A percentile compares a stretch with the other conserved stretches of the same genome.
These are phyloP conservation scores for Chascanopsetta lugubris DNA, from an alignment of 2,113 vertebrate genomes.

Conservation along the genomic window DNA sequence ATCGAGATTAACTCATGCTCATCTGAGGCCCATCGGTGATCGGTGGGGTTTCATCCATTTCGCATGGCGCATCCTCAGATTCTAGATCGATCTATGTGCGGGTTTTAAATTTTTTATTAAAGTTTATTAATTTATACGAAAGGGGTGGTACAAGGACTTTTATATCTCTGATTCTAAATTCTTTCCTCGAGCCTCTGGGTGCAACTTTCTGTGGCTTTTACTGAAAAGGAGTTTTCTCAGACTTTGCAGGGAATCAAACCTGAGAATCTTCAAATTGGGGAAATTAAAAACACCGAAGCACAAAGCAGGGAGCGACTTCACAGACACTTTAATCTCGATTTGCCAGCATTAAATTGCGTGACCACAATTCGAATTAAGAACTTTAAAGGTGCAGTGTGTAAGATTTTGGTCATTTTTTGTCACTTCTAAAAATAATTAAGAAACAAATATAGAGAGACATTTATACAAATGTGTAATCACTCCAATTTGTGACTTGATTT, in stretches of 20 bases:
- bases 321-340: conserved; percentile 53
- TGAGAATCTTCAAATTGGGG: conserved; percentile 51
- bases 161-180: conserved; percentile 45
- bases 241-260: conserved; percentile 57
- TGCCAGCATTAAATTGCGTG: conserved; percentile 34
- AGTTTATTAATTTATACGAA: conserved; percentile 66
- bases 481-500: too few relatives aligned
- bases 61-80: conserved; percentile 67
- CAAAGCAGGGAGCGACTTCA: conserved; percentile 63
- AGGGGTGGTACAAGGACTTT: conserved; percentile 48
- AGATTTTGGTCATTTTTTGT: too few relatives aligned
- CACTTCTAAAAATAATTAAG: too few relatives aligned
- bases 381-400: too few relatives aligned
- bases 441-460: too few relatives aligned
- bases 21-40: conserved; percentile 30
- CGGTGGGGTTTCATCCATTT: conserved; percentile 57
- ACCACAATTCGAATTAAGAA: conserved; percentile 47
- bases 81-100: conserved; percentile 64
- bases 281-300: conserved; percentile 53
- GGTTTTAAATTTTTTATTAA: conserved; percentile 69
- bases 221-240: conserved; percentile 42
- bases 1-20: conserved; percentile 37
- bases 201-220: conserved; percentile 41
- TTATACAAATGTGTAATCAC: too few relatives aligned
- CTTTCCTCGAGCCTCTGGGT: conserved; percentile 54